phyloP scores from a whole-genome alignment of 2,888 invertebrate species.

The Imbricaverruca yamaguchii region DNA sequence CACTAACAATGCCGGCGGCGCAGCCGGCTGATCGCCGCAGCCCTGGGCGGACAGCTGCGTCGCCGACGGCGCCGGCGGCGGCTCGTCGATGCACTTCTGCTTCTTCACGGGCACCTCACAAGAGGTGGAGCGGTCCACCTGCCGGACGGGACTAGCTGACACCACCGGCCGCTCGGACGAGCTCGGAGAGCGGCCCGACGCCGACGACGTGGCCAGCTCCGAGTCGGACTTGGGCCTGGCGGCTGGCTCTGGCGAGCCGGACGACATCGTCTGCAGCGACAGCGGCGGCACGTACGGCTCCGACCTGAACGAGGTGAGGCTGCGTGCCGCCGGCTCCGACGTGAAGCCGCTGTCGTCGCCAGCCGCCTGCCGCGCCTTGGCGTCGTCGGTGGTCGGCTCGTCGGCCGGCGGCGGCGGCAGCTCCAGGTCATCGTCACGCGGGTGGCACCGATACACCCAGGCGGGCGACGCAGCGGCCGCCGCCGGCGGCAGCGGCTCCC shows the following conservation, averaged over 20 bases:
- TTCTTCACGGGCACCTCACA: not conserved
- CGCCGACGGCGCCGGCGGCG: not conserved
- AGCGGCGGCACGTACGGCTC: constrained; percentile 6
- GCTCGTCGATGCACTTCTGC: not conserved
- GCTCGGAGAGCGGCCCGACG: not conserved
- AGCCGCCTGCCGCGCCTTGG: not conserved
- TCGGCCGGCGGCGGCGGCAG: not conserved
- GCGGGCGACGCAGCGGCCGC: not conserved
- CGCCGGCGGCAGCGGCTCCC: not conserved
- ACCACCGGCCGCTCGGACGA: not conserved
- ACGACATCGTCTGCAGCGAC: not conserved
- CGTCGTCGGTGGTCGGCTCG: not conserved
- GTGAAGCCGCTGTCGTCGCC: not conserved
- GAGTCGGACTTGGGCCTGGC: not conserved
- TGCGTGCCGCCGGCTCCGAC: not conserved
- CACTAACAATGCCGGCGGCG: not conserved
- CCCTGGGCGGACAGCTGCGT: not conserved
- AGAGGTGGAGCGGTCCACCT: not conserved
- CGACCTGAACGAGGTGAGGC: not conserved
- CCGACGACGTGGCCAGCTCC: not conserved
- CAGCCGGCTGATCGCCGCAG: not conserved
- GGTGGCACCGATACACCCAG: not conserved
- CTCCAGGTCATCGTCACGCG: not conserved
- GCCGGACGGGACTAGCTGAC: not conserved
- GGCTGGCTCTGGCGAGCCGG: not conserved